These are phyloP conservation scores for Oenanthe melanoleuca DNA, from an alignment of 2,113 vertebrate species.

Conservation along the genomic window DNA sequence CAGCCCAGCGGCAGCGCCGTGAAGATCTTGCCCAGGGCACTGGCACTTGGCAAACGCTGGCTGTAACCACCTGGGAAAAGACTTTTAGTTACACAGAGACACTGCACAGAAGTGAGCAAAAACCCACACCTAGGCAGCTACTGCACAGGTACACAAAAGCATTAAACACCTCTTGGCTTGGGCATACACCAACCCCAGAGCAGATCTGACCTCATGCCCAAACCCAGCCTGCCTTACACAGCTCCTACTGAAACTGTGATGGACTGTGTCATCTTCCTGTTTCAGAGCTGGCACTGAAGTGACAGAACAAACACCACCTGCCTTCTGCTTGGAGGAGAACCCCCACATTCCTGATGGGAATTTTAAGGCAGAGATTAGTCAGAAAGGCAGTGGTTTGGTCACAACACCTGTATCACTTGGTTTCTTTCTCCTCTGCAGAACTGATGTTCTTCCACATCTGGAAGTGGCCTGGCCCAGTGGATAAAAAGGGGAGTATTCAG, in stretches of 20 bases:
- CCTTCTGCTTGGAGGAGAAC: not conserved
- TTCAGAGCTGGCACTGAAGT: not conserved
- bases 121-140: not conserved
- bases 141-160: not conserved
- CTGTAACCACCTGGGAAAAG: constrained; percentile 86
- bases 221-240: not conserved
- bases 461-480: not conserved
- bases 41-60: constrained; percentile 90
- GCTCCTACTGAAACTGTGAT: not conserved
- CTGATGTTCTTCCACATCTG: not conserved
- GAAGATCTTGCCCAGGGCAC: constrained; percentile 94
- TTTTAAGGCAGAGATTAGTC: not conserved
- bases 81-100: not conserved
- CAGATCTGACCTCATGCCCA: not conserved
- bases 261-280: not conserved
- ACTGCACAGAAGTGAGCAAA: fast-evolving
- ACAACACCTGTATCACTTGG: not conserved
- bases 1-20: constrained; percentile 85
- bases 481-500: not conserved
- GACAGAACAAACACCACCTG: fast-evolving
- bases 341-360: fast-evolving
- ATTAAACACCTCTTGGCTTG: not conserved
- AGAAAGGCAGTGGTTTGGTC: not conserved
- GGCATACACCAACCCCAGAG: not conserved
- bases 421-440: not conserved